Evolutionary conservation across 2,113 vertebrate species (phyloP).

Genomic region (Brachirus orientalis): DNA sequence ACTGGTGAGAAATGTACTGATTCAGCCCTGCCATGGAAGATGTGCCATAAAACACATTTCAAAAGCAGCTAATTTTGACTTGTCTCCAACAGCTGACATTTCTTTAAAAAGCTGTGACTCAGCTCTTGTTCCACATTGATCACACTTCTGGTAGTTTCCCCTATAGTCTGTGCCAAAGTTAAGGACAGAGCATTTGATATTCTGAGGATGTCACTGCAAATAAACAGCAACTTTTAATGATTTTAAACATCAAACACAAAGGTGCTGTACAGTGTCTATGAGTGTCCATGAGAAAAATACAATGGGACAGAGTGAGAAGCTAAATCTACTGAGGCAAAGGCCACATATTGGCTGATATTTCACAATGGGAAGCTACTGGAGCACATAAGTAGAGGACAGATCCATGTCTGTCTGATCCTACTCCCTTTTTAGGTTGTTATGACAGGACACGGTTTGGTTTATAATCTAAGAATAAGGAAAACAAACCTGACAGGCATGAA

Average conservation of each 20-base stretch:
- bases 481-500: constrained; percentile 9
- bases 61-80: constrained; percentile 52
- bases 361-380: constrained; percentile 22
- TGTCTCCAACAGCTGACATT: constrained; percentile 45
- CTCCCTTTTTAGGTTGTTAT: background rate
- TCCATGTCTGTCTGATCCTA: too few species aligned
- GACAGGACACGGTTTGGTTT: constrained; percentile 1
- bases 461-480: constrained; percentile 22
- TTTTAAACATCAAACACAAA: background rate
- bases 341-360: too few species aligned
- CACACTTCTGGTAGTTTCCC: constrained; percentile 2
- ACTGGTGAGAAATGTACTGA: constrained; percentile 39
- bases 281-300: too few species aligned
- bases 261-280: too few species aligned
- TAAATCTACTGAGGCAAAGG: too few species aligned
- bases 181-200: background rate
- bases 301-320: constrained; percentile 15
- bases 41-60: constrained; percentile 47
- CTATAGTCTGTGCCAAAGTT: constrained; percentile 14
- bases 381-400: constrained; percentile 21
- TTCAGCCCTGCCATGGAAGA: constrained; percentile 28
- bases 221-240: background rate
- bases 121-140: constrained; percentile 24
- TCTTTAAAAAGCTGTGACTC: constrained; percentile 46
- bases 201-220: background rate